Percentiles rank a stretch among this genome's conserved stretches.
These are phyloP conservation scores for Andrena flavipes DNA, from an alignment of 2,888 invertebrate species.

Conservation along the genomic window DNA sequence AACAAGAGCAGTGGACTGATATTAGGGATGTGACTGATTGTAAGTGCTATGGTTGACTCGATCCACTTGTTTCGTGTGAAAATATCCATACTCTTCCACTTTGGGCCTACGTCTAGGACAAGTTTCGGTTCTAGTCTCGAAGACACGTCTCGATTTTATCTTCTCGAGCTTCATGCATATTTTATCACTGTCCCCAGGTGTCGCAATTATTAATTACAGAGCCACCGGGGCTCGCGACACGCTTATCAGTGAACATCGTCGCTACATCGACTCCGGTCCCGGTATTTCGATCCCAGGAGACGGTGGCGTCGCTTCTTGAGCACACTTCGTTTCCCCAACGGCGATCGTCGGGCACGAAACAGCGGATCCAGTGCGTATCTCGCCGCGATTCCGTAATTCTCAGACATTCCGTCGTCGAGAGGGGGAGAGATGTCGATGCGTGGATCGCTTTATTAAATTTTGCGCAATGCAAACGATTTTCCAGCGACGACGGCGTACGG, in stretches of 20 bases:
- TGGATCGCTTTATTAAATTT: slow-evolving; percentile 80
- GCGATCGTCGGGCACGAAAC: slow-evolving; percentile 32
- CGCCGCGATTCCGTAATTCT: slow-evolving; percentile 60
- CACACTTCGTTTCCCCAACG: background rate
- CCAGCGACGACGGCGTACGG: slow-evolving; percentile 63
- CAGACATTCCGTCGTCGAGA: slow-evolving; percentile 58
- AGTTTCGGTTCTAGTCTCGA: background rate
- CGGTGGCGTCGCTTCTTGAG: background rate
- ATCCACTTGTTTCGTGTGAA: too few relatives aligned
- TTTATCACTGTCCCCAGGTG: slow-evolving; percentile 26
- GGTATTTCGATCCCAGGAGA: background rate
- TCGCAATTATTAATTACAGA: slow-evolving; percentile 42
- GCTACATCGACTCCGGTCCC: slow-evolving; percentile 10
- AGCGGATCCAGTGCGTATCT: slow-evolving; percentile 28
- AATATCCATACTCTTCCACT: background rate
- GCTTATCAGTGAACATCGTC: slow-evolving; percentile 48
- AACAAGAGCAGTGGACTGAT: too few relatives aligned
- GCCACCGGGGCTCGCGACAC: slow-evolving; percentile 3
- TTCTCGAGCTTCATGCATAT: slow-evolving; percentile 22
- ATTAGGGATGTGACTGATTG: too few relatives aligned
- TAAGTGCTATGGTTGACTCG: too few relatives aligned
- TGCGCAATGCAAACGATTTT: slow-evolving; percentile 78
- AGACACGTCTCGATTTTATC: slow-evolving; percentile 30
- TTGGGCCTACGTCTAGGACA: slow-evolving; percentile 8
- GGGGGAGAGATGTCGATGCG: slow-evolving; percentile 73